These are phyloP conservation scores for Sciaenops ocellatus DNA, from an alignment of 2,797 vertebrate genomes.

Conservation along the genomic window DNA sequence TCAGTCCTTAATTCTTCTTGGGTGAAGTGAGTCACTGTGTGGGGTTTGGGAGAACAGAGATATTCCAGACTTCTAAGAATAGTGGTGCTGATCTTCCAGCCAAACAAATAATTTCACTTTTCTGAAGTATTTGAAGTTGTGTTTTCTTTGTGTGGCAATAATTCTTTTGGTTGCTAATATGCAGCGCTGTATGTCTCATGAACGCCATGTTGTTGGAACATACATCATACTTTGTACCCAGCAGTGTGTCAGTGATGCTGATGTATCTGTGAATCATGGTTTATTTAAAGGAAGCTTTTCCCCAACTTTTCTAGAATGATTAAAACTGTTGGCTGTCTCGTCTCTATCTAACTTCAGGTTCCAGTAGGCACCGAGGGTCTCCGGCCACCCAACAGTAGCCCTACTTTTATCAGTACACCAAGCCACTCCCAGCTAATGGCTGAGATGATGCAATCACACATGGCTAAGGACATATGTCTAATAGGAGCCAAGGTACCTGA, in stretches of 20 bases:
- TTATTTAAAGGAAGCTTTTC: neutral
- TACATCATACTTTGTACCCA: neutral
- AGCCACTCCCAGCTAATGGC: slow-evolving; percentile 91
- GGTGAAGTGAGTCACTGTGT: slow-evolving; percentile 43
- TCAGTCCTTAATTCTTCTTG: slow-evolving; percentile 20
- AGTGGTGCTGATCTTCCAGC: slow-evolving; percentile 19
- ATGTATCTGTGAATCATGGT: neutral
- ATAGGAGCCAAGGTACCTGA: slow-evolving; percentile 93
- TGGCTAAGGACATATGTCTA: slow-evolving; percentile 96
- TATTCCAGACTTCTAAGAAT: slow-evolving; percentile 35
- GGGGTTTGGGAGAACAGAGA: slow-evolving; percentile 24
- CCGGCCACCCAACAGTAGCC: slow-evolving; percentile 75
- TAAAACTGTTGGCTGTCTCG: neutral
- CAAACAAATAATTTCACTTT: slow-evolving; percentile 23
- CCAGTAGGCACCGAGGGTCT: slow-evolving; percentile 86
- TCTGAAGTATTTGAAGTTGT: slow-evolving; percentile 36
- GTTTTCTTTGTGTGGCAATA: slow-evolving; percentile 5
- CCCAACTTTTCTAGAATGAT: neutral
- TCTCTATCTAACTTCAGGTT: slow-evolving; percentile 82
- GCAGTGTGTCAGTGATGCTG: neutral
- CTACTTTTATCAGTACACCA: slow-evolving; percentile 89
- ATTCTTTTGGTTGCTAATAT: slow-evolving; percentile 12
- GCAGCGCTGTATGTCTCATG: neutral
- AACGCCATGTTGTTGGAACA: neutral
- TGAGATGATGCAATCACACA: slow-evolving; percentile 98